Conservation (phyloP, 2,113 vertebrate species). For the Hemiscyllium ocellatum region DNA sequence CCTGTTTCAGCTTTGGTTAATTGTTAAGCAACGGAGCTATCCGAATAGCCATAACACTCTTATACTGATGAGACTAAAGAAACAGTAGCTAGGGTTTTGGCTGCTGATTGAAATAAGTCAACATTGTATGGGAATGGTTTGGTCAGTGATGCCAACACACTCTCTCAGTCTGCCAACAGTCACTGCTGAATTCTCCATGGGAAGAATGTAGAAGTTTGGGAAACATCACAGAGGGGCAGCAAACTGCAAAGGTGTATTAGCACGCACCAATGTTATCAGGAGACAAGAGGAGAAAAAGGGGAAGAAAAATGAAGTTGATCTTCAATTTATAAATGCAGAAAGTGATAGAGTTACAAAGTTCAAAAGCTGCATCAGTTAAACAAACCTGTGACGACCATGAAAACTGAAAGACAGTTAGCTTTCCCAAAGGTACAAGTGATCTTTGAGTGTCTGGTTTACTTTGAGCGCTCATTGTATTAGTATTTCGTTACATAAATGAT, state of each 20-base stretch:
- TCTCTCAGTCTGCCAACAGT: neutral
- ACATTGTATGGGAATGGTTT: neutral
- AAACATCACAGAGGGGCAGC: neutral
- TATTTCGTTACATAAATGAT: neutral
- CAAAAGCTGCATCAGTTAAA: neutral
- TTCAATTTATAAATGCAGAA: neutral
- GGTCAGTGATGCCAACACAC: neutral
- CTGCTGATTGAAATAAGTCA: neutral
- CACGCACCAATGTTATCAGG: neutral
- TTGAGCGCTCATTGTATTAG: neutral
- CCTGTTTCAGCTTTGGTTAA: neutral
- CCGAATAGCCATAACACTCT: neutral
- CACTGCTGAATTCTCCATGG: neutral
- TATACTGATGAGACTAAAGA: neutral
- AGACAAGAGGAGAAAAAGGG: neutral
- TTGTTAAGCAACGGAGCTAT: neutral
- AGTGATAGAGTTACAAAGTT: neutral
- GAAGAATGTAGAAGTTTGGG: neutral
- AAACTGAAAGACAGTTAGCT: neutral
- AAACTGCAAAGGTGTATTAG: neutral
- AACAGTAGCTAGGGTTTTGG: neutral
- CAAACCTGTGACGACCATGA: neutral
- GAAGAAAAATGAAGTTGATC: neutral
- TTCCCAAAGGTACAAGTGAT: neutral
- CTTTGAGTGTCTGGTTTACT: neutral